Evolutionary conservation across 2,888 invertebrate genomes (phyloP).

Genomic region (Chouioia cunea): DNA sequence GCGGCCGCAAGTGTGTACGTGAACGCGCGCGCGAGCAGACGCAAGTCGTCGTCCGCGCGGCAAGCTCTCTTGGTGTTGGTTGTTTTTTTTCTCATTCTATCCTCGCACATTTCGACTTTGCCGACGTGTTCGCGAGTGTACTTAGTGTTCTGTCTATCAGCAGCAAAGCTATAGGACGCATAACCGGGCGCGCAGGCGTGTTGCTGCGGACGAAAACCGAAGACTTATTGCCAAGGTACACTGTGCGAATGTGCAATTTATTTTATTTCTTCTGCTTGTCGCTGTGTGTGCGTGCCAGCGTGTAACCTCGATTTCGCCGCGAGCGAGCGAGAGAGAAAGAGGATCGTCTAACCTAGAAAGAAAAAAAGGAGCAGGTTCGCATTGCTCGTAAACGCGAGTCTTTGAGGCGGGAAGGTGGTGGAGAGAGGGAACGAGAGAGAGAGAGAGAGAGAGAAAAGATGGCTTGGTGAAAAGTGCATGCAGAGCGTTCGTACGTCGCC

Average conservation of each 20-base stretch:
- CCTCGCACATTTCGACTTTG: too few relatives aligned
- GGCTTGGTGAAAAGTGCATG: not conserved
- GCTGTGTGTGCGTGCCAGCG: constrained; percentile 19
- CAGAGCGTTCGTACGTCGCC: not conserved
- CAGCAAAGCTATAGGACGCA: not conserved
- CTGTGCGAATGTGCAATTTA: too few relatives aligned
- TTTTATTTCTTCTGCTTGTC: not conserved
- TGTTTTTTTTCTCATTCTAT: too few relatives aligned
- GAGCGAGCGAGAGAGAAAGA: constrained; percentile 2
- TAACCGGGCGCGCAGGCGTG: constrained; percentile 6
- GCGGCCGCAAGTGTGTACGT: constrained; percentile 3
- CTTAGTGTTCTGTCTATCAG: not conserved
- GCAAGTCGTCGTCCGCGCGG: constrained; percentile 4
- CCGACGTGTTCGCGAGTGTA: not conserved
- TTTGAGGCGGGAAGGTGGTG: not conserved
- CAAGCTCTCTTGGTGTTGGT: not conserved
- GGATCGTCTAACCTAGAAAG: constrained; percentile 36
- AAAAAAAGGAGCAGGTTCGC: constrained; percentile 2
- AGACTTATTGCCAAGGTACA: too few relatives aligned
- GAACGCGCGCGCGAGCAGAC: not conserved
- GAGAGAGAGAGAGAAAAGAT: constrained; percentile 23
- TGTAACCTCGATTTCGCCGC: constrained; percentile 37
- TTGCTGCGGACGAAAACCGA: too few relatives aligned
- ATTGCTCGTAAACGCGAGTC: too few relatives aligned
- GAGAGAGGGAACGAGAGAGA: not conserved